phyloP scores from a whole-genome alignment of 2,888 invertebrate species.

The Meteorus cinctellus region DNA sequence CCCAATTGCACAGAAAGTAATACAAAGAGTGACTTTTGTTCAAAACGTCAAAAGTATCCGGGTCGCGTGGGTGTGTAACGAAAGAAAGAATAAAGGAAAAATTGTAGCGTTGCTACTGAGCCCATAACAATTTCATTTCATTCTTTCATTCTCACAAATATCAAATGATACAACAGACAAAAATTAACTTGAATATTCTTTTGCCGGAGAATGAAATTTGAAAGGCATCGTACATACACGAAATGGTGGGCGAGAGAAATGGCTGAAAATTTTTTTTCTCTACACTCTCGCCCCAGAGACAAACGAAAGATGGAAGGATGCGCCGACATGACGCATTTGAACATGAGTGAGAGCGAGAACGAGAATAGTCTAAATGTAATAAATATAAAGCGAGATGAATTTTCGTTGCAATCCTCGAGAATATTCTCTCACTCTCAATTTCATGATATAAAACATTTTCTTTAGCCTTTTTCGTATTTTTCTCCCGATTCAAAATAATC shows the following conservation, averaged over 20 bases:
- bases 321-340: slow-evolving; percentile 65
- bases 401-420: slow-evolving; percentile 56
- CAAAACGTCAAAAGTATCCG: slow-evolving; percentile 61
- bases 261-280: slow-evolving; percentile 2
- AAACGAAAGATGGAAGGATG: slow-evolving; percentile 58
- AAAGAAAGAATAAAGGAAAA: not conserved
- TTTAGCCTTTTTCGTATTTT: not conserved
- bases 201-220: not conserved
- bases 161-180: not conserved
- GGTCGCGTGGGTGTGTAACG: slow-evolving; percentile 52
- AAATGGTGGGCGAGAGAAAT: slow-evolving; percentile 16
- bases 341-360: slow-evolving; percentile 2
- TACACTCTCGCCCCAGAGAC: not conserved
- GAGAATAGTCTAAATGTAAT: slow-evolving; percentile 28
- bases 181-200: not conserved
- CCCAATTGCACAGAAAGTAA: slow-evolving; percentile 8
- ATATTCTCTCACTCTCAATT: slow-evolving; percentile 51
- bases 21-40: slow-evolving; percentile 47
- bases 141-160: not conserved
- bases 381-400: slow-evolving; percentile 42
- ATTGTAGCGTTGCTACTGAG: not conserved
- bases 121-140: not conserved
- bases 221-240: not conserved
- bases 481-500: not conserved
- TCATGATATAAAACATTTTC: not conserved